Percentiles rank a stretch among this genome's conserved stretches.
phyloP scores from a whole-genome alignment of 2,113 vertebrate genomes.

The Anoplopoma fimbria region DNA sequence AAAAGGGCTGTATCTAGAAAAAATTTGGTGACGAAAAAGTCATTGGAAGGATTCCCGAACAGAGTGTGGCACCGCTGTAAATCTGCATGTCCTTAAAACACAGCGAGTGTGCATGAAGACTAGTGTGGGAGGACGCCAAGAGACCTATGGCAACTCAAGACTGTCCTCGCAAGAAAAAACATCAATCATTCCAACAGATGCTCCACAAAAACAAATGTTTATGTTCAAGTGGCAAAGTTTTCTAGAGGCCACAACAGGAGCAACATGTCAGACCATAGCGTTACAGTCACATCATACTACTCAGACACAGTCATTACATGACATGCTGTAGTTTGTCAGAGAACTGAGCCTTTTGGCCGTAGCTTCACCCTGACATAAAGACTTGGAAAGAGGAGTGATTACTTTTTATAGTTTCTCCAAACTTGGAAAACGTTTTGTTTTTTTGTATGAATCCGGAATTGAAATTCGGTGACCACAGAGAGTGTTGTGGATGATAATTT shows the following conservation, averaged over 20 bases:
- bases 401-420: neutral
- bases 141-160: neutral
- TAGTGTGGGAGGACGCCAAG: slow-evolving; percentile 1
- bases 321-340: too few relatives aligned
- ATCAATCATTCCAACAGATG: neutral
- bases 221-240: neutral
- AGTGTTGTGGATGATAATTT: neutral
- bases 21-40: neutral
- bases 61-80: neutral
- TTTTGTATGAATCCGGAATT: too few relatives aligned
- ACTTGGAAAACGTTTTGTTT: neutral
- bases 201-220: neutral
- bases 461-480: neutral
- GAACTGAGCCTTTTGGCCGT: too few relatives aligned
- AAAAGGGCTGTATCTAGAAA: neutral
- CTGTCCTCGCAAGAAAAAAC: neutral
- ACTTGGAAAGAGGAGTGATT: neutral
- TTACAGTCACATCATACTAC: neutral
- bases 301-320: neutral
- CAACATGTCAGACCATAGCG: neutral
- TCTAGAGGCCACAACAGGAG: neutral
- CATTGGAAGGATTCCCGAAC: neutral
- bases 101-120: neutral
- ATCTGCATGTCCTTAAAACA: slow-evolving; percentile 8
- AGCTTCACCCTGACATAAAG: neutral